Percentiles rank a stretch among this genome's conserved stretches.
Evolutionary conservation across 2,113 vertebrate genomes (phyloP).

Genomic region (Triplophysa tibetana): DNA sequence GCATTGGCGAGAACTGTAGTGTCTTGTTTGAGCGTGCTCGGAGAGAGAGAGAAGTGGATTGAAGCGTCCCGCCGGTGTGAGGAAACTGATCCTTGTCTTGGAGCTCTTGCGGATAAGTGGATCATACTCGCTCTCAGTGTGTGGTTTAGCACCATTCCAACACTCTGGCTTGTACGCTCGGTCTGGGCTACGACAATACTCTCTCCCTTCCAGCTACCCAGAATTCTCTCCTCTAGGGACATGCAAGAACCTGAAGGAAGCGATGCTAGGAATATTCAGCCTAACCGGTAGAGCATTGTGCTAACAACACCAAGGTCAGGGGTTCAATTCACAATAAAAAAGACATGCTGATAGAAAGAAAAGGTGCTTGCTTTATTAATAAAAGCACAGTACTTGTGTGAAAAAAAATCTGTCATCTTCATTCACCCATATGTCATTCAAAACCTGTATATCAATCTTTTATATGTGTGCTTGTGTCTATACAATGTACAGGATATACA

Average conservation of each 20-base stretch:
- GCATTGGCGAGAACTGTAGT: not conserved
- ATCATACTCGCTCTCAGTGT: conserved; percentile 68
- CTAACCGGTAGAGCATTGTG: not conserved
- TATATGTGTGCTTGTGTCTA: no score
- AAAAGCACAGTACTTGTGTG: not conserved
- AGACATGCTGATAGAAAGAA: not conserved
- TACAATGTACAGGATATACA: no score
- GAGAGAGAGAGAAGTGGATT: conserved; percentile 51
- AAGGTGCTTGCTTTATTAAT: not conserved
- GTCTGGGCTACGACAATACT: not conserved
- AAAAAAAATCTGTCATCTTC: not conserved
- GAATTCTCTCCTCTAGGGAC: not conserved
- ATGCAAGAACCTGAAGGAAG: not conserved
- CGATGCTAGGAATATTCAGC: not conserved
- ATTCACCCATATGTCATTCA: no score
- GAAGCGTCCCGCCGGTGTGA: conserved; percentile 60
- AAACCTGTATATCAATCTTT: no score
- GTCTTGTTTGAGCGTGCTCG: not conserved
- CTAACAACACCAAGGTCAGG: not conserved
- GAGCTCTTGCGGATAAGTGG: conserved; percentile 62
- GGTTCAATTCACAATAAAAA: no score
- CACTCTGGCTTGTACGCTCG: conserved; percentile 17
- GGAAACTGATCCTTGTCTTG: conserved; percentile 65
- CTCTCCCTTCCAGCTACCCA: not conserved
- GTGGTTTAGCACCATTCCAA: conserved; percentile 49